Evolutionary conservation across 2,797 vertebrate species (phyloP).

Genomic region (Telmatherina bonti): DNA sequence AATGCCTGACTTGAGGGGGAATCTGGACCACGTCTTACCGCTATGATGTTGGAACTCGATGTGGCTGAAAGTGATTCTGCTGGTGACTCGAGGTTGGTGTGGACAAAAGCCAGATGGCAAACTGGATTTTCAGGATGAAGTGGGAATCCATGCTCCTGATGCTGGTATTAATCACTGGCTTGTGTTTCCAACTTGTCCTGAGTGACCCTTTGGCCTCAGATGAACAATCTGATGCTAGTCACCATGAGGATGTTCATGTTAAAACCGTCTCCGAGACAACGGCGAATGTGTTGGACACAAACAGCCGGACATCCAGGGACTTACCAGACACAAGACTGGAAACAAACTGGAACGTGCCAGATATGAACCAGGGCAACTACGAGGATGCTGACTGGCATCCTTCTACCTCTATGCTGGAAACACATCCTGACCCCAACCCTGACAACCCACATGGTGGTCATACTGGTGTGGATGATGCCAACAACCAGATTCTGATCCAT

Average conservation of each 20-base stretch:
- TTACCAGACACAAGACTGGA: constrained; percentile 15
- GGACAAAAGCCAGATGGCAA: constrained; percentile 4
- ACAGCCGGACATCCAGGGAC: constrained; percentile 1
- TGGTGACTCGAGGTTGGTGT: neutral
- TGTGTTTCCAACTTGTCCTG: neutral
- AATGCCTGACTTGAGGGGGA: neutral
- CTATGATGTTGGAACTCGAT: constrained; percentile 2
- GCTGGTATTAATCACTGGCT: constrained; percentile 28
- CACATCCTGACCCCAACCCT: neutral
- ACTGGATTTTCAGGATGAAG: constrained; percentile 37
- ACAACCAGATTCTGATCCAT: constrained; percentile 5
- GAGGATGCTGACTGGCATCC: constrained; percentile 70
- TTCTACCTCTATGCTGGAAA: constrained; percentile 21
- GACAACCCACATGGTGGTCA: neutral
- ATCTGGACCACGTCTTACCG: neutral
- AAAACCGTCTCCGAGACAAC: constrained; percentile 9
- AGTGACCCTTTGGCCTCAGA: constrained; percentile 14
- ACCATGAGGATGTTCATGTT: constrained; percentile 13
- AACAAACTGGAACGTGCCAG: constrained; percentile 37
- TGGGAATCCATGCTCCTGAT: neutral
- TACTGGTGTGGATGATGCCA: rapidly evolving
- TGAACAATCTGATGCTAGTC: constrained; percentile 20
- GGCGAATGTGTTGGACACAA: neutral
- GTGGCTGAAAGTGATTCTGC: neutral
- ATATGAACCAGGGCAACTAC: constrained; percentile 43